phyloP scores from a whole-genome alignment of 2,797 vertebrate species.

The Gobionotothen gibberifrons region DNA sequence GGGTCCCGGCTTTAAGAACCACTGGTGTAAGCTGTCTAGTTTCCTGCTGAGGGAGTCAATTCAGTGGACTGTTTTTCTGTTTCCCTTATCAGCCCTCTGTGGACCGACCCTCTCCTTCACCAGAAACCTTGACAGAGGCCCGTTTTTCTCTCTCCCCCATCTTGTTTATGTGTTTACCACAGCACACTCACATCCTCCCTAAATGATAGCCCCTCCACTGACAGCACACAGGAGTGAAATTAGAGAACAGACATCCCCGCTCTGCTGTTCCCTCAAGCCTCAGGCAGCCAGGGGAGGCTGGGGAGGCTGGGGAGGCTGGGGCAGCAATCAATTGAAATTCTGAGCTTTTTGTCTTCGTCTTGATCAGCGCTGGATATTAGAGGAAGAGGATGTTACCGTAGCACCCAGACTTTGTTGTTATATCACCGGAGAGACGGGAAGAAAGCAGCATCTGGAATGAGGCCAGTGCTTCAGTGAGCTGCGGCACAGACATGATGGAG shows the following conservation, averaged over 20 bases:
- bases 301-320: slow-evolving; percentile 36
- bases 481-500: slow-evolving; percentile 35
- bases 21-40: slow-evolving; percentile 65
- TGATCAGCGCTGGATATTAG: slow-evolving; percentile 72
- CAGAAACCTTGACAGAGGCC: slow-evolving; percentile 71
- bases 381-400: slow-evolving; percentile 50
- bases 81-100: slow-evolving; percentile 70
- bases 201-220: slow-evolving; percentile 77
- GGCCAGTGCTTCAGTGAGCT: slow-evolving; percentile 55
- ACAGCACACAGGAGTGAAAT: slow-evolving; percentile 80
- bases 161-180: slow-evolving; percentile 80
- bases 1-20: slow-evolving; percentile 47
- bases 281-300: slow-evolving; percentile 30
- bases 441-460: slow-evolving; percentile 58
- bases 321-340: slow-evolving; percentile 70
- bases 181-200: slow-evolving; percentile 64
- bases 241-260: slow-evolving; percentile 65
- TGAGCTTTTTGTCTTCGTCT: slow-evolving; percentile 63
- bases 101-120: slow-evolving; percentile 69
- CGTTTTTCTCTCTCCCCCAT: slow-evolving; percentile 58
- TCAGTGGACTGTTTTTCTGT: slow-evolving; percentile 62
- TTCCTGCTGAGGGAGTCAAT: slow-evolving; percentile 68
- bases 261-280: slow-evolving; percentile 44
- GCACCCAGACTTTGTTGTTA: slow-evolving; percentile 54
- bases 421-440: slow-evolving; percentile 53